A percentile compares a stretch with the other conserved stretches of the same genome.
These are phyloP conservation scores for Sebastes diploproa DNA, from an alignment of 2,797 vertebrate species.

Conservation along the genomic window DNA sequence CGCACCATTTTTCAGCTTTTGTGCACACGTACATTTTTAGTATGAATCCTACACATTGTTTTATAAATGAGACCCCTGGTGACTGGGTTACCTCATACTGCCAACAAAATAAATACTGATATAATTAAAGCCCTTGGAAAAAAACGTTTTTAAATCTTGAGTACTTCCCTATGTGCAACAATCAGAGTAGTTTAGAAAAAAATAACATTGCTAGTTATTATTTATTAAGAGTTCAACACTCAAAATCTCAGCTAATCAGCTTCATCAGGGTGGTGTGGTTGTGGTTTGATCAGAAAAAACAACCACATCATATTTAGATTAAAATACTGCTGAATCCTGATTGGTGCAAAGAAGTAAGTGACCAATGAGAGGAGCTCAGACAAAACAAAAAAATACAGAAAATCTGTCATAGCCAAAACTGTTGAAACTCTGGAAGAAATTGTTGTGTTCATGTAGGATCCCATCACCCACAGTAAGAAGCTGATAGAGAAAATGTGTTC, in stretches of 20 bases:
- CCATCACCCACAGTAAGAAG: background rate
- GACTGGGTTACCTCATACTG: background rate
- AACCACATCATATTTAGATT: background rate
- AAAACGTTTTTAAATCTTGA: background rate
- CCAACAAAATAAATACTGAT: background rate
- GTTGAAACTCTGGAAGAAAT: background rate
- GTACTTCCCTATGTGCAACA: background rate
- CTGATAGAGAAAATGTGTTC: background rate
- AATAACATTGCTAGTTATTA: background rate
- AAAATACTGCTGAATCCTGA: background rate
- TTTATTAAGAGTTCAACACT: background rate
- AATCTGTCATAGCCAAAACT: background rate
- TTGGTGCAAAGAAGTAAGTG: background rate
- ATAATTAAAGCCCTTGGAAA: background rate
- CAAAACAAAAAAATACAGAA: background rate
- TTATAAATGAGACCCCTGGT: background rate
- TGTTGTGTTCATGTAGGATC: no score
- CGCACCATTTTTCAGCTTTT: no score
- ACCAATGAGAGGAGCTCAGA: background rate
- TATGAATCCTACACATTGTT: no score
- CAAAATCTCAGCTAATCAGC: no score
- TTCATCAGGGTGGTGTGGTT: background rate
- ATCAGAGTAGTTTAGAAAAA: background rate
- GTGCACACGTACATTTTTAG: fast-evolving
- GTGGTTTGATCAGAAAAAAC: background rate